Base-by-base conservation (phyloP, 2,888 invertebrate genomes). In the Steromphala cineraria region DNA sequence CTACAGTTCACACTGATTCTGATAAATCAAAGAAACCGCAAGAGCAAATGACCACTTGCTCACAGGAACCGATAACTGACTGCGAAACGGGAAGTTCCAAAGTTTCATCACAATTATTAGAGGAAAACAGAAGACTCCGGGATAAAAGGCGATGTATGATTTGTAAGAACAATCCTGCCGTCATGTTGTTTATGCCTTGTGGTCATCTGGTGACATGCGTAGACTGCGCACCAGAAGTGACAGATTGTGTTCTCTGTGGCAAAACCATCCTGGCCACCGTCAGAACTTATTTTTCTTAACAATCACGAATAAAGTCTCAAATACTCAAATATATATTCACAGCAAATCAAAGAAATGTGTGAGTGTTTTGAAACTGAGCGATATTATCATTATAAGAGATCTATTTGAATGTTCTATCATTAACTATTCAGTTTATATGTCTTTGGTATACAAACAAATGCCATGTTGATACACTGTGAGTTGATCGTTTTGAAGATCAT, bases 171-270 rank as follows among this genome's bases (percentile, higher is more conserved):
- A 78, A 74, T 40, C 74, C 71, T 13, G 71, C 78, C 21, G 31
- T 71, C 56, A 53, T 78, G 55, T 74, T 78, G 40, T 81, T 81
- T 74, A 56, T 81, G 78, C 81, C 81, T 52, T 81, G 81, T 31
- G 81, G 81, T 31, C 81, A 81, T 55, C 77, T 81, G 74, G 56
- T 81, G 46, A 78, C 81, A 17, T 81, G 81, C 31, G 55, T 67
- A 19, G 75, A 52, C 67, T 81, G 81, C 53, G 71, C 78, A 5
- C 55, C 78, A 10, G 36, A 56, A 24, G 71, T 40, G 24, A 31
- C 78, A 13, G 71, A 55, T 62, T 81, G 81, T 24, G 78, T 74
- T 13, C 74, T 52, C 40, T 81, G 81, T 62, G 78, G 78, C 8
- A 74, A 56, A 53, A 78, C 21, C 19, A 75, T 81, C 52, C 67